Evolutionary conservation across 2,797 vertebrate species (phyloP).

Genomic region (Sitta carolinensis): DNA sequence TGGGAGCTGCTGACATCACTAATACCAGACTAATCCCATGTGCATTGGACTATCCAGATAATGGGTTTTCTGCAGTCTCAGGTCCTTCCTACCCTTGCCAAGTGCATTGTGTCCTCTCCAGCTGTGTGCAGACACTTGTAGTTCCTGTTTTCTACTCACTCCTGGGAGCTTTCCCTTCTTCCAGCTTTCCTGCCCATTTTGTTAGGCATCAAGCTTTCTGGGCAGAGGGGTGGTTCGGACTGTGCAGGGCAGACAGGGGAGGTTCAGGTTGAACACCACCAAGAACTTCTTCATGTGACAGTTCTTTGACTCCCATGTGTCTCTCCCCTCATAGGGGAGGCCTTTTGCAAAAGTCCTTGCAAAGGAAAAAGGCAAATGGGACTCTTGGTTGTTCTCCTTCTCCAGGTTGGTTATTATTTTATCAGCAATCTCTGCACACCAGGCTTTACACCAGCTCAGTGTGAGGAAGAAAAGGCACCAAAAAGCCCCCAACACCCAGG

Average conservation of each 20-base stretch:
- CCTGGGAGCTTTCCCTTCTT: neutral
- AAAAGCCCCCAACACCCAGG: too few species aligned
- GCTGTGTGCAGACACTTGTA: neutral
- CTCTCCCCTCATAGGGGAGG: too few species aligned
- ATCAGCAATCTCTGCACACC: too few species aligned
- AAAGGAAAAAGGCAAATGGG: too few species aligned
- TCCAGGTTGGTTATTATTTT: too few species aligned
- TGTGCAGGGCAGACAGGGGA: neutral
- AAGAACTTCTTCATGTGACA: neutral
- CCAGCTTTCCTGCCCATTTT: neutral
- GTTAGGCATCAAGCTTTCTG: neutral
- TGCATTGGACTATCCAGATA: neutral
- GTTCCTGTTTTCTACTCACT: neutral
- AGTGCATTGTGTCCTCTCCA: neutral
- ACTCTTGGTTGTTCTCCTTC: too few species aligned
- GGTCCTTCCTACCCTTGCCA: neutral
- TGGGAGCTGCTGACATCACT: neutral
- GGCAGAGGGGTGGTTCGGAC: neutral
- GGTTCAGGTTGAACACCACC: neutral
- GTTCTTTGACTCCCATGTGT: too few species aligned
- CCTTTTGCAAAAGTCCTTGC: too few species aligned
- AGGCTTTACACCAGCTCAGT: too few species aligned
- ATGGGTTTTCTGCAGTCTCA: neutral
- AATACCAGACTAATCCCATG: neutral
- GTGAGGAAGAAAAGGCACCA: too few species aligned